Evolutionary conservation across 2,113 vertebrate species (phyloP).

Genomic region (Climacteris rufus): DNA sequence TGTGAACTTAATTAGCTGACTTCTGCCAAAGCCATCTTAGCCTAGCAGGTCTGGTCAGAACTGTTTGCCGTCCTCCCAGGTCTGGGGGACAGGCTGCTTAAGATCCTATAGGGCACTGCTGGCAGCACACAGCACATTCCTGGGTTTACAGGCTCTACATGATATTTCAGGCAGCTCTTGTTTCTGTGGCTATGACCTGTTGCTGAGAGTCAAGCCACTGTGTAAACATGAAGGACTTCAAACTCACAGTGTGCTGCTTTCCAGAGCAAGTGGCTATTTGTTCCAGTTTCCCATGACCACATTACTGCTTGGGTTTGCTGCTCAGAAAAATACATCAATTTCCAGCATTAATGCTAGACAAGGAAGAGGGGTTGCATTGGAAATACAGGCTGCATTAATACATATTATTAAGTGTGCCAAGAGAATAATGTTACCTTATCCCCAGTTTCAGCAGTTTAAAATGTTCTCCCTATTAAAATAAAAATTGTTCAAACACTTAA

Average conservation of each 20-base stretch:
- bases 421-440: conserved; percentile 11
- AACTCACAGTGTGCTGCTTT: conserved; percentile 12
- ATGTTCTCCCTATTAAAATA: conserved; percentile 5
- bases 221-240: conserved; percentile 45
- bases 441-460: not conserved
- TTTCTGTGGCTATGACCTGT: conserved; percentile 57
- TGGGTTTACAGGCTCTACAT: conserved; percentile 36
- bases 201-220: conserved; percentile 51
- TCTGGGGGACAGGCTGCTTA: not conserved
- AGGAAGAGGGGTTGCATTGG: not conserved
- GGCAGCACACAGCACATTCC: conserved; percentile 50
- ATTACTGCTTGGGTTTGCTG: conserved; percentile 11
- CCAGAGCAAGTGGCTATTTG: conserved; percentile 55
- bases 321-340: conserved; percentile 39
- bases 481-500: conserved; percentile 12
- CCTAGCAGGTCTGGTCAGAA: not conserved
- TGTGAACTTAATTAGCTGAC: not conserved
- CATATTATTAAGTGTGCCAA: conserved; percentile 8
- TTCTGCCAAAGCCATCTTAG: not conserved
- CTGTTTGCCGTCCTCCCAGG: not conserved
- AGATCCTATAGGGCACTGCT: conserved; percentile 19
- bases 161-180: conserved; percentile 56
- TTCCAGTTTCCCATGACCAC: conserved; percentile 46
- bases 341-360: not conserved
- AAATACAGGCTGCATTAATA: conserved; percentile 10